These are phyloP conservation scores for Leptodactylus fuscus DNA, from an alignment of 2,113 vertebrate genomes.

Conservation along the genomic window DNA sequence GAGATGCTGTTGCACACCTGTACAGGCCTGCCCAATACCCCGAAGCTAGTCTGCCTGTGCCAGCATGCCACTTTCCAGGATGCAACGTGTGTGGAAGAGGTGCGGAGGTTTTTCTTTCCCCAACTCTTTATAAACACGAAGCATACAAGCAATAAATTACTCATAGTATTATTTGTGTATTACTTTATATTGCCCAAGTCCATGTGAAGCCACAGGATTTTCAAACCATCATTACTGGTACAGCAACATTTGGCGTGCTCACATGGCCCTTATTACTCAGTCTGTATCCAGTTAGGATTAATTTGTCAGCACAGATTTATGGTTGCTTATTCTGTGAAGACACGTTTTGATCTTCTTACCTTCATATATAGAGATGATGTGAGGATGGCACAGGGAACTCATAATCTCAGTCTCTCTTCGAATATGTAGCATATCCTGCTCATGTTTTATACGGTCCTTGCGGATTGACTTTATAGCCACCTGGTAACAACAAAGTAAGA, in stretches of 20 bases:
- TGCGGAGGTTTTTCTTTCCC: not conserved
- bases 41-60: slow-evolving; percentile 1
- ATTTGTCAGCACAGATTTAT: not conserved
- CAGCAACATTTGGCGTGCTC: not conserved
- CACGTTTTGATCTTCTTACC: slow-evolving; percentile 73
- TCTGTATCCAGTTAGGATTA: not conserved
- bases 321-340: not conserved
- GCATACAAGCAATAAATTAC: not conserved
- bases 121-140: slow-evolving; percentile 11
- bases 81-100: not conserved
- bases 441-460: slow-evolving; percentile 94
- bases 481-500: slow-evolving; percentile 66
- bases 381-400: slow-evolving; percentile 94
- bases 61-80: slow-evolving; percentile 1
- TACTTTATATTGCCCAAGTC: not conserved
- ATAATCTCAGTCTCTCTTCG: slow-evolving; percentile 98
- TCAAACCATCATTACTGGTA: not conserved
- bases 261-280: not conserved
- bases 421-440: slow-evolving; percentile 93
- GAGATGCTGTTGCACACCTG: not conserved
- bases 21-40: not conserved
- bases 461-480: slow-evolving; percentile 97
- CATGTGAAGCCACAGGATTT: not conserved
- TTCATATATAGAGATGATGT: slow-evolving; percentile 96
- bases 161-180: not conserved